A percentile compares a stretch with the other conserved stretches of the same genome.
Conservation (phyloP, 2,113 vertebrate genomes). For the Eleginops maclovinus region DNA sequence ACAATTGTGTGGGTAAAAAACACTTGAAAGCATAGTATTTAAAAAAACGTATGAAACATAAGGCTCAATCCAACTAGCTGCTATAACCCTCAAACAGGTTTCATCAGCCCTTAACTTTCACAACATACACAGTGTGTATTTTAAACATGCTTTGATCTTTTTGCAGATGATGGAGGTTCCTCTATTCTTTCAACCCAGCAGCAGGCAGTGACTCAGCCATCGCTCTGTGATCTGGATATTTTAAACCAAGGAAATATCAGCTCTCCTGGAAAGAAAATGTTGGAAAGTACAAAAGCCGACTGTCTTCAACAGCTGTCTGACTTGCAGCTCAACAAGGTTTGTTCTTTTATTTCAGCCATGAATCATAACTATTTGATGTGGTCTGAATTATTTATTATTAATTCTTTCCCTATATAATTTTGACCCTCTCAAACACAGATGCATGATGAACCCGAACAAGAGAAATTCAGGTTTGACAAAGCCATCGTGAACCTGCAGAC, state of each 20-base stretch:
- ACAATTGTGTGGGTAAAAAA: neutral
- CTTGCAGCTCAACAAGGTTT: slow-evolving; percentile 78
- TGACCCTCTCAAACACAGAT: slow-evolving; percentile 68
- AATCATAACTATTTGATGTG: neutral
- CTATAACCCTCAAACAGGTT: neutral
- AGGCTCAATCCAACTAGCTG: neutral
- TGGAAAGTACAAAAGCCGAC: slow-evolving; percentile 75
- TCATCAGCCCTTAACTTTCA: neutral
- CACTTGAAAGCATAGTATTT: neutral
- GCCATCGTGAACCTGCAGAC: slow-evolving; percentile 81
- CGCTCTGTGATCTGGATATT: slow-evolving; percentile 34
- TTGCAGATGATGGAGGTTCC: slow-evolving; percentile 44
- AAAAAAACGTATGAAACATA: neutral
- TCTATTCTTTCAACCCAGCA: neutral
- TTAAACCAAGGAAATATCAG: slow-evolving; percentile 48
- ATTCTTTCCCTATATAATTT: neutral
- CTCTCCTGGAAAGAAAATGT: slow-evolving; percentile 58
- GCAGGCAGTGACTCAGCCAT: slow-evolving; percentile 46
- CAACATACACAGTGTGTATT: neutral
- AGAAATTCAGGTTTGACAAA: slow-evolving; percentile 68
- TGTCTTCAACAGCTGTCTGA: slow-evolving; percentile 75
- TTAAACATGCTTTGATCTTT: slow-evolving; percentile 40
- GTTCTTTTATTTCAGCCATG: slow-evolving; percentile 31
- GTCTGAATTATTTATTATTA: neutral
- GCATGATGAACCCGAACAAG: slow-evolving; percentile 73